Evolutionary conservation across 2,888 invertebrate species (phyloP).

Genomic region (Dasysyrphus albostriatus): DNA sequence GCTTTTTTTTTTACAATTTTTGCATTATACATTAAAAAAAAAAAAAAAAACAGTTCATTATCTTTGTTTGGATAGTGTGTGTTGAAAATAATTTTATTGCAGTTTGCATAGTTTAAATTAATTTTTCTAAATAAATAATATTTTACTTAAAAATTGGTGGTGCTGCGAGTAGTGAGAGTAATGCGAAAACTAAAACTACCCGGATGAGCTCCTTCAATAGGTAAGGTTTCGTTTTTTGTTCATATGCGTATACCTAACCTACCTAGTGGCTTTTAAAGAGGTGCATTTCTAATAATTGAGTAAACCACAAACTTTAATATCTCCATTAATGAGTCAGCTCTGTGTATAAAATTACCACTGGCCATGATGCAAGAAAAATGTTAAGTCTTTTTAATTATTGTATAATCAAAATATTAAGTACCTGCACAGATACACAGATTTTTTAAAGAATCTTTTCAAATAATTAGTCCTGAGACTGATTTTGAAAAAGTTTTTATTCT

Average conservation of each 20-base stretch:
- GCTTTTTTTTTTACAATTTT: background rate
- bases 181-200: conserved; percentile 58
- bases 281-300: conserved; percentile 5
- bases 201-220: conserved; percentile 60
- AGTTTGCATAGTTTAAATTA: background rate
- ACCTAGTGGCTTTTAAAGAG: background rate
- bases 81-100: background rate
- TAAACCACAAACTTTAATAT: conserved; percentile 3
- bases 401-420: background rate
- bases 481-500: too few species aligned
- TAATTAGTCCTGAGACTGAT: too few species aligned
- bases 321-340: background rate
- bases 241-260: background rate
- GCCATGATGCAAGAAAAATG: background rate
- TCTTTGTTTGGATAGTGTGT: background rate
- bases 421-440: too few species aligned
- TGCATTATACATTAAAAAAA: background rate
- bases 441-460: too few species aligned
- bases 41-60: background rate
- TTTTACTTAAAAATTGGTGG: conserved; percentile 31
- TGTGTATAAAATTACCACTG: conserved; percentile 1
- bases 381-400: background rate
- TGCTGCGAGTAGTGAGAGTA: conserved; percentile 57
- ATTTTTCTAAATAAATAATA: background rate
- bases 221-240: conserved; percentile 30